These are phyloP conservation scores for Orthosia incerta DNA, from an alignment of 2,888 invertebrate genomes.

Conservation along the genomic window DNA sequence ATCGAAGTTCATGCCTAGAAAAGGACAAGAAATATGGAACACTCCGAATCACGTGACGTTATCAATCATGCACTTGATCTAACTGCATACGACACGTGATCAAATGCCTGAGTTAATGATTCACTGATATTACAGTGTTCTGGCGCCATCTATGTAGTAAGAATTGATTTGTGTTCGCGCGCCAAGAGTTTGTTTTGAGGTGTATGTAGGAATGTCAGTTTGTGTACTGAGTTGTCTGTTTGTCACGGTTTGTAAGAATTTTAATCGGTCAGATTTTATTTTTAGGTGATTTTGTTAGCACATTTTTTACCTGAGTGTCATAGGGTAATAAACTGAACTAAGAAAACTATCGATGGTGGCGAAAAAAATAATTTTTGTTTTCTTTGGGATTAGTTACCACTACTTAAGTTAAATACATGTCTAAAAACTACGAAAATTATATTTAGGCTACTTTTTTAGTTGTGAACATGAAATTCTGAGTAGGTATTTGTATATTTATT, in stretches of 20 bases:
- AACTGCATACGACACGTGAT: constrained; percentile 26
- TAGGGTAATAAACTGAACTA: too few species aligned
- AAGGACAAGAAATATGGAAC: neutral
- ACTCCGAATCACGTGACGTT: neutral
- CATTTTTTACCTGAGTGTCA: too few species aligned
- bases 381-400: too few species aligned
- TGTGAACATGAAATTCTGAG: neutral
- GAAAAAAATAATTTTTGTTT: too few species aligned
- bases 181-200: constrained; percentile 35
- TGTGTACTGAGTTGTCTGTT: neutral
- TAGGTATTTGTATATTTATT: neutral
- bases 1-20: neutral
- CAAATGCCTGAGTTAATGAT: constrained; percentile 10
- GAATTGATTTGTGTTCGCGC: constrained; percentile 7
- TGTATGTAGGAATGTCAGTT: neutral
- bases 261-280: neutral
- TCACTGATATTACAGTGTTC: constrained; percentile 21
- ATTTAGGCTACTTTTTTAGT: too few species aligned
- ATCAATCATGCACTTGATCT: constrained; percentile 25
- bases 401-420: too few species aligned
- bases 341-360: too few species aligned
- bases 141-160: constrained; percentile 26
- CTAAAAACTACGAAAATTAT: too few species aligned
- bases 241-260: neutral
- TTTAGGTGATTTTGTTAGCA: too few species aligned